These are phyloP conservation scores for Drosophila carrolli DNA, from an alignment of 1,140 invertebrate species.

Conservation along the genomic window DNA sequence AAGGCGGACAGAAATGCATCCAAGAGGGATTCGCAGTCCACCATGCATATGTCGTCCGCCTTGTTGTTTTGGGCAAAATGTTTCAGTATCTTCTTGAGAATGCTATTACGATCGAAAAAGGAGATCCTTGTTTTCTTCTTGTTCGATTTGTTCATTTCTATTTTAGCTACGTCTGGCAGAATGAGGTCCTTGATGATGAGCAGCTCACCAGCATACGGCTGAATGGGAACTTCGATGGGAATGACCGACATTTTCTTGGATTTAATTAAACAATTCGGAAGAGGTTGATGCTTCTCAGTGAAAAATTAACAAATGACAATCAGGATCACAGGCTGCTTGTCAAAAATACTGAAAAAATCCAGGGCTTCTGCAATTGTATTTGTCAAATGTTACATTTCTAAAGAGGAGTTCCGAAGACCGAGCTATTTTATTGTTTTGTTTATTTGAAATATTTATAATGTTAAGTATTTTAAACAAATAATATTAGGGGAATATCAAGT, in stretches of 20 bases:
- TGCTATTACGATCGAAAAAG: conserved; percentile 33
- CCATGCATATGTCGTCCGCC: background rate
- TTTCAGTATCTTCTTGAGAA: conserved; percentile 27
- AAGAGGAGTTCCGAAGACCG: too few relatives aligned
- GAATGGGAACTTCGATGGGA: conserved; percentile 37
- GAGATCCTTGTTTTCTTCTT: background rate
- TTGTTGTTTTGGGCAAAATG: background rate
- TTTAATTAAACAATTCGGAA: background rate
- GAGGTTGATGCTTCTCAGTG: background rate
- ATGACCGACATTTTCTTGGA: background rate
- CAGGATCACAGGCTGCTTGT: too few relatives aligned
- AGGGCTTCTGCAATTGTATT: too few relatives aligned
- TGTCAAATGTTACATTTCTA: too few relatives aligned
- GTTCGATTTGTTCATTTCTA: background rate
- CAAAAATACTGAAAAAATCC: too few relatives aligned
- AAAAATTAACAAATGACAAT: background rate
- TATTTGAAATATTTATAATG: too few relatives aligned
- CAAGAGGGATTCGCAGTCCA: conserved; percentile 7
- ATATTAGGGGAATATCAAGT: too few relatives aligned
- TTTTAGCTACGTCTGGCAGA: conserved; percentile 9
- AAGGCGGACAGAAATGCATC: conserved; percentile 44
- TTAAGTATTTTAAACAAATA: too few relatives aligned
- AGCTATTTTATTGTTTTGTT: too few relatives aligned
- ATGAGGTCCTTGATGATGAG: conserved; percentile 41
- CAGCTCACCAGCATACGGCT: conserved; percentile 42